These are phyloP conservation scores for Mantis religiosa DNA, from an alignment of 2,888 invertebrate genomes.

Conservation along the genomic window DNA sequence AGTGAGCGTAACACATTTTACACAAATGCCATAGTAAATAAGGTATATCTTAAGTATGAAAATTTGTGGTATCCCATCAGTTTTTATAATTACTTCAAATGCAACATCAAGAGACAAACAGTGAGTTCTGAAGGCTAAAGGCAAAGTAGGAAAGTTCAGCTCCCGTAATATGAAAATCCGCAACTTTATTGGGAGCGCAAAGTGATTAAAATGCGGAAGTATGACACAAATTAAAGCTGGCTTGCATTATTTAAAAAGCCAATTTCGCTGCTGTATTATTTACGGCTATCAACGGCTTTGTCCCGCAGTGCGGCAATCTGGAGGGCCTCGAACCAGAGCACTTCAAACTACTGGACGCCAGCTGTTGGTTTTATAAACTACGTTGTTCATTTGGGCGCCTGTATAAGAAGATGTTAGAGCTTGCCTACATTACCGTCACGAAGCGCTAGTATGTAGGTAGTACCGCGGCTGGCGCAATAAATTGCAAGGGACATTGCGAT, in stretches of 20 bases:
- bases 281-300: not conserved
- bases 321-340: not conserved
- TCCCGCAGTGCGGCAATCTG: not conserved
- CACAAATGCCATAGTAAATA: too few relatives aligned
- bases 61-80: too few relatives aligned
- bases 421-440: not conserved
- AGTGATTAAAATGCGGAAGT: not conserved
- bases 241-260: not conserved
- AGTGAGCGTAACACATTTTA: too few relatives aligned
- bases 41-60: too few relatives aligned
- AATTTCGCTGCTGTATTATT: not conserved
- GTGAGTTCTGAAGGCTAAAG: too few relatives aligned
- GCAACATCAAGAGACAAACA: too few relatives aligned
- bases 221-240: not conserved
- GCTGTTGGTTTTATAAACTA: not conserved
- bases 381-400: not conserved
- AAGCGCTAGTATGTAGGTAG: not conserved
- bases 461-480: not conserved
- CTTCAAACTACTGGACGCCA: not conserved
- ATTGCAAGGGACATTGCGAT: too few relatives aligned
- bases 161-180: not conserved
- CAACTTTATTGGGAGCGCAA: not conserved
- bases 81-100: too few relatives aligned
- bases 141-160: too few relatives aligned
- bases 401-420: not conserved